Percentiles rank a stretch among this genome's conserved stretches.
Evolutionary conservation across 1,140 invertebrate species (phyloP).

Genomic region (Lycorma delicatula): DNA sequence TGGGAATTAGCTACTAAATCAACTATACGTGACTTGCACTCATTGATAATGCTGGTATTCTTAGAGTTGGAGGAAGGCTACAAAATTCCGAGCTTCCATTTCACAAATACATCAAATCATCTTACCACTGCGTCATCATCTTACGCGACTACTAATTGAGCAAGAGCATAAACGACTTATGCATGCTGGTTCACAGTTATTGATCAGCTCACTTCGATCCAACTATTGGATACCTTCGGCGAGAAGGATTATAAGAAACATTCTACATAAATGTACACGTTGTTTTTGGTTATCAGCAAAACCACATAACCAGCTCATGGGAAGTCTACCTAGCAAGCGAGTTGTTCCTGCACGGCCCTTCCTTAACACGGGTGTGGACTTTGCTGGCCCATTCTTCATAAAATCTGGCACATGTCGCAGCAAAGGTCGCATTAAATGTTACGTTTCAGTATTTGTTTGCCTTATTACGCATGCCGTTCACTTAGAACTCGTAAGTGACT

Average conservation of each 20-base stretch:
- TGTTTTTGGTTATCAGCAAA: constrained; percentile 25
- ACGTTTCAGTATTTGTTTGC: constrained; percentile 39
- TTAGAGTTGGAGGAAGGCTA: constrained; percentile 22
- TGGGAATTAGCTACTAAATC: too few species aligned
- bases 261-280: constrained; percentile 28
- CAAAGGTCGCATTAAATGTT: constrained; percentile 32
- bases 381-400: constrained; percentile 36
- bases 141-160: constrained; percentile 34
- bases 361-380: constrained; percentile 35
- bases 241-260: constrained; percentile 22
- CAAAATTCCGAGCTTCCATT: constrained; percentile 11
- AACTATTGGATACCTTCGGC: constrained; percentile 32
- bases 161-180: constrained; percentile 29
- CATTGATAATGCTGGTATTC: constrained; percentile 20
- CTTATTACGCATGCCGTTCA: constrained; percentile 38
- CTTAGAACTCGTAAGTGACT: constrained; percentile 37
- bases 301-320: constrained; percentile 29
- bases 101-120: constrained; percentile 20
- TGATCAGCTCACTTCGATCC: constrained; percentile 24
- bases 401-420: constrained; percentile 28
- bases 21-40: too few species aligned
- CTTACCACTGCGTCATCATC: constrained; percentile 17
- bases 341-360: constrained; percentile 31
- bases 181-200: constrained; percentile 28
- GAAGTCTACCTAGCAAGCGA: constrained; percentile 28